A percentile compares a stretch with the other conserved stretches of the same genome.
These are phyloP conservation scores for Megalops atlanticus DNA, from an alignment of 2,113 vertebrate species.

Conservation along the genomic window DNA sequence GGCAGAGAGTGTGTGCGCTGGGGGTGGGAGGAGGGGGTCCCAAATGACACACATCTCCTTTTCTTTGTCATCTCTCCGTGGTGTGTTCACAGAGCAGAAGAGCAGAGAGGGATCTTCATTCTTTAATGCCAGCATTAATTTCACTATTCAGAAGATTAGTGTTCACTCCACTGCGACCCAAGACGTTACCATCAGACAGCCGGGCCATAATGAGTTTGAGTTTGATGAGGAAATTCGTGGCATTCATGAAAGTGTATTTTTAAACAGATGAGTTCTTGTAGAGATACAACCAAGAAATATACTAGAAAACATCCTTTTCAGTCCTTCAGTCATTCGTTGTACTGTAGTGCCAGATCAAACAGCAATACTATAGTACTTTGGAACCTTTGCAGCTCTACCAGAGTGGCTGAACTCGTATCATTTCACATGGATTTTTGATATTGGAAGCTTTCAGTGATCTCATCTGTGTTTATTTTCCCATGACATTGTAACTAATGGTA, in stretches of 20 bases:
- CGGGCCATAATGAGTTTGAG: neutral
- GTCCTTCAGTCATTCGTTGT: too few relatives aligned
- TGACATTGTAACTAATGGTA: slow-evolving; percentile 59
- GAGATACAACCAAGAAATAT: neutral
- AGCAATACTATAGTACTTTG: too few relatives aligned
- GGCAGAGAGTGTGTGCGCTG: slow-evolving; percentile 36
- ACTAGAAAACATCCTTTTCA: neutral
- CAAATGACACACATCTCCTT: neutral
- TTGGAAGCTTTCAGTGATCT: slow-evolving; percentile 54
- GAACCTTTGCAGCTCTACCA: too few relatives aligned
- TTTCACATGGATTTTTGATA: slow-evolving; percentile 51
- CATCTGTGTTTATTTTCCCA: slow-evolving; percentile 61
- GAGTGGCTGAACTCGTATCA: slow-evolving; percentile 44
- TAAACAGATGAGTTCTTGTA: too few relatives aligned
- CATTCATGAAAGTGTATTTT: neutral
- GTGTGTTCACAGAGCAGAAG: neutral
- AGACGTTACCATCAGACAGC: neutral
- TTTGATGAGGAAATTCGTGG: neutral
- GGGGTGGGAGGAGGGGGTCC: neutral
- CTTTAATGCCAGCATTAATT: neutral
- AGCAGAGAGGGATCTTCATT: neutral
- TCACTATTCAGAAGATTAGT: slow-evolving; percentile 6
- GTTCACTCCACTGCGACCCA: neutral
- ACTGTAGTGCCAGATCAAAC: too few relatives aligned
- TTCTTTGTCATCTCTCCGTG: slow-evolving; percentile 14